phyloP scores from a whole-genome alignment of 2,113 vertebrate species.

The Tyto alba region DNA sequence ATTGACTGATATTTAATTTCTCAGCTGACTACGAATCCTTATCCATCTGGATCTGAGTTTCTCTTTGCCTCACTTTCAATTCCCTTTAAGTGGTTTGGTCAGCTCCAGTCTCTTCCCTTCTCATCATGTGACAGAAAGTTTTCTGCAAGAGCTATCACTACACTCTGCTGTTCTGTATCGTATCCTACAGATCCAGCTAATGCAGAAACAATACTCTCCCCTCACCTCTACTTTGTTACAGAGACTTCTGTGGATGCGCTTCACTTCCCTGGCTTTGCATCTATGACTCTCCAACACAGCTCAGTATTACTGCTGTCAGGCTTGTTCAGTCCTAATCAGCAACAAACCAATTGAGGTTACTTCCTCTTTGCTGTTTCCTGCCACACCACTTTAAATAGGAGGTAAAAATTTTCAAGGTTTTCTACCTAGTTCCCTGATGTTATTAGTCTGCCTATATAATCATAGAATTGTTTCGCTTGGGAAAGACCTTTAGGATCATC shows the following conservation, averaged over 20 bases:
- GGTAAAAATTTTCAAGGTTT: not conserved
- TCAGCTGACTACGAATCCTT: not conserved
- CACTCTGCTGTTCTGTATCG: not conserved
- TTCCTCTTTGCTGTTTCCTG: not conserved
- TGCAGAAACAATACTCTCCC: not conserved
- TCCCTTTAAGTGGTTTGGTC: not conserved
- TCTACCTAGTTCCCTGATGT: not conserved
- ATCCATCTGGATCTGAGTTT: not conserved
- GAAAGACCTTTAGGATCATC: too few relatives aligned
- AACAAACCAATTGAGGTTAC: not conserved
- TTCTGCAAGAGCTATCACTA: not conserved
- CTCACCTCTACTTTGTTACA: not conserved
- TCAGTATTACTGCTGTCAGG: not conserved
- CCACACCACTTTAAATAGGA: not conserved
- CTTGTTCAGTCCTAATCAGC: not conserved
- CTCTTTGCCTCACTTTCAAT: not conserved
- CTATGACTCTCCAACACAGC: not conserved
- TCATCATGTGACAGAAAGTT: not conserved
- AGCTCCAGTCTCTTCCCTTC: not conserved
- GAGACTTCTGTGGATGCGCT: too few relatives aligned
- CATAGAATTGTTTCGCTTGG: too few relatives aligned
- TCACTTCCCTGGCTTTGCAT: not conserved
- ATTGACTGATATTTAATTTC: not conserved
- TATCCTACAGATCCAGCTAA: not conserved
- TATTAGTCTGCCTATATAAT: not conserved